Base-by-base conservation (phyloP, 2,113 vertebrate species). In the Hypomesus transpacificus region DNA sequence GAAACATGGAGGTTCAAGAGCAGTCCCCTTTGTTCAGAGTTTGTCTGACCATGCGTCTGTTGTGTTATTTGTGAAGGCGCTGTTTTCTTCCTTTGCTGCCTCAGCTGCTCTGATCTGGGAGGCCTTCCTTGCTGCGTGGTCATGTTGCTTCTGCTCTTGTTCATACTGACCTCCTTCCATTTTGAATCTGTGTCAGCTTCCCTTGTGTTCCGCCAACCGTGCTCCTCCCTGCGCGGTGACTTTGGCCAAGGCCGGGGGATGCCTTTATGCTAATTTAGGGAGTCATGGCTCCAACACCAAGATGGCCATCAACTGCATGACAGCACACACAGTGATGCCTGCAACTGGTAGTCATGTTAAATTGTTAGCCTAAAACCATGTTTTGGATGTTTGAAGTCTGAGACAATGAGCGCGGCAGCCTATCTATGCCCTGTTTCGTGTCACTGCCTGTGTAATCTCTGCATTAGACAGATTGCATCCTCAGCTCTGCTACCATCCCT, bases 61-160 rank as follows among this genome's bases (percentile, higher is more conserved):
- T 54, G 14, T 54, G 20, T 72, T 28, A 5, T 57, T 51, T 58
- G 50, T 31, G n/a, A n/a, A 53, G 59, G 56, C 46, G 34, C 76
- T 34, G 1, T 34, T 46, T 46, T 46, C 39, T 9, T 13, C 59
- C 67, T 66, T 70, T 34, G 66, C 65, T 14, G 79, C 79, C 82
- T 73, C 84, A 80, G 84, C 83, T 81, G 83, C 66, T 17, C 1
- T 73, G 67, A 79, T 79, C 85, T 84, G 73, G 71, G 76, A 77
- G 82, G 51, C 68, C 61, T 80, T 87, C 76, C 24, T 86, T 80
- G 2, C 70, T 64, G 68, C 57, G 20, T 59, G 70, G 51, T 70
- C 72, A 79, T 76, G 81, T 89, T 88, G 81, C 82, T 91, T 91
- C 89, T 90, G 87, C 87, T 89, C 86, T 79, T 87, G 69, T 89